Conservation (phyloP, 2,113 vertebrate genomes). For the Vicugna pacos region DNA sequence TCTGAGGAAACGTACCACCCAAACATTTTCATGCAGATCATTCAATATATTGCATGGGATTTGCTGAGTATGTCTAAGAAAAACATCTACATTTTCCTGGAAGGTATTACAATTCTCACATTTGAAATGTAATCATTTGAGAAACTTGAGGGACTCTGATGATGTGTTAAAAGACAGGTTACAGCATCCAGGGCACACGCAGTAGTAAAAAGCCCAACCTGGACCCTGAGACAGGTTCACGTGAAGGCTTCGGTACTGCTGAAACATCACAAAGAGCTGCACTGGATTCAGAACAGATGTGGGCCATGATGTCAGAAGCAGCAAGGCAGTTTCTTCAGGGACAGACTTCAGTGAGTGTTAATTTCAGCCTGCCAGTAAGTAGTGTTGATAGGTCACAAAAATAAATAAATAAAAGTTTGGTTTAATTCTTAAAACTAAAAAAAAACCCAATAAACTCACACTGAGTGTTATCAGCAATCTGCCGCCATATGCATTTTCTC, state of each 20-base stretch:
- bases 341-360: neutral
- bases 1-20: neutral
- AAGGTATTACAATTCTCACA: conserved; percentile 76
- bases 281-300: neutral
- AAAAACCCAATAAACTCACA: neutral
- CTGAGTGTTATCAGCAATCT: neutral
- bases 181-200: conserved; percentile 68
- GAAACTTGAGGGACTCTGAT: conserved; percentile 74
- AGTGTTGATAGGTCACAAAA: neutral
- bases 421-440: conserved; percentile 30
- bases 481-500: neutral
- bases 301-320: neutral
- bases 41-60: conserved; percentile 55
- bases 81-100: conserved; percentile 83
- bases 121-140: conserved; percentile 66
- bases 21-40: conserved; percentile 53
- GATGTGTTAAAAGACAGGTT: conserved; percentile 74
- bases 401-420: neutral
- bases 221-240: conserved; percentile 38
- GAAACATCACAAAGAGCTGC: conserved; percentile 7
- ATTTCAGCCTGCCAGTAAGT: neutral
- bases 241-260: neutral
- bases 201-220: conserved; percentile 44
- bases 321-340: neutral
- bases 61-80: conserved; percentile 73